Base-by-base conservation (phyloP, 2,113 vertebrate genomes). In the Sorex fumeus region DNA sequence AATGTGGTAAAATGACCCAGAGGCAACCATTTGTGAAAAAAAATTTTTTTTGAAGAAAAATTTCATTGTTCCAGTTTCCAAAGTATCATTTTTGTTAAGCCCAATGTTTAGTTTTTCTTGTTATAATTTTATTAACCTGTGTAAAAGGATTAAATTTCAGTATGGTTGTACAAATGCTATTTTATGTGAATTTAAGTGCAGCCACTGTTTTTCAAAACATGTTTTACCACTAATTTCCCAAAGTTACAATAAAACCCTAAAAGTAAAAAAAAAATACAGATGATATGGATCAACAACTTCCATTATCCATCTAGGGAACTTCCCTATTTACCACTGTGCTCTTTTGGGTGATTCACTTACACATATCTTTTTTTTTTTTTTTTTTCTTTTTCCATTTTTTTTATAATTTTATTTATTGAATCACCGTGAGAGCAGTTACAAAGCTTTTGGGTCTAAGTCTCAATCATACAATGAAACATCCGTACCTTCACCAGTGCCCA, bases 101-200 rank as follows among this genome's bases (percentile, higher is more conserved):
- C 94, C 95, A 72, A 79, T 97, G 95, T 97, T 98, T 97, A 96
- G 95, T 97, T 98, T 97, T 95, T 94, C 95, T 97, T 97, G 97
- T 98, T 96, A 97, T 97, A 96, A 0, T 97, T 98, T 98, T 98
- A 97, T 98, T 98, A 98, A 97, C 97, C 96, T 97, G 97, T 98
- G 97, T 98, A 98, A 95, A 92, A 96, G 96, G 96, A 98, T 98
- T 98, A 98, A 98, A 98, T 97, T 96, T 96, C 97, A 97, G 94
- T 76, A 97, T 97, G 96, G 94, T 98, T 97, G 98, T 98, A 97
- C 98, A 97, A 95, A 87, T 95, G 95, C 88, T 97, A 97, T 88
- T 97, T 96, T 96, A 97, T 96, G 95, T 96, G 94, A 96, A 96
- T 62, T 96, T 95, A 95, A 97, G 95, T 93, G 89, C 92, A 96